Evolutionary conservation across 2,113 vertebrate species (phyloP).

Genomic region (Dendrocopos noguchii): DNA sequence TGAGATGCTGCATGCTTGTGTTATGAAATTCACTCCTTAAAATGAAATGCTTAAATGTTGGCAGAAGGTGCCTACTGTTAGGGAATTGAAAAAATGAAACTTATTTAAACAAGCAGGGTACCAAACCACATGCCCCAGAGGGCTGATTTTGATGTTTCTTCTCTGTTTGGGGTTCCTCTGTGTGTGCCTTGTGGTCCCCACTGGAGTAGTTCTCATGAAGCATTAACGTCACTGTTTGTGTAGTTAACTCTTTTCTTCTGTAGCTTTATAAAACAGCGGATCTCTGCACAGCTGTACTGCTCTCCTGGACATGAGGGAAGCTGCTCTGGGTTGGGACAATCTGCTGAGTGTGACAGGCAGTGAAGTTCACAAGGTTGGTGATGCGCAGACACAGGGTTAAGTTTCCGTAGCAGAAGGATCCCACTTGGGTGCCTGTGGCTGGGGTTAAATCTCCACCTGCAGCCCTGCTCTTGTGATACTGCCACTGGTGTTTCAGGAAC

Average conservation of each 20-base stretch:
- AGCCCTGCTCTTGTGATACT: background rate
- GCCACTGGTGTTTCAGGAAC: background rate
- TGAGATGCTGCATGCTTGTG: background rate
- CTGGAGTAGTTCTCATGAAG: background rate
- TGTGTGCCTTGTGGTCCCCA: background rate
- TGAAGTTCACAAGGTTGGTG: background rate
- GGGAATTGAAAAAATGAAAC: background rate
- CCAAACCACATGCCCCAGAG: background rate
- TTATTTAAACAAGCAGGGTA: background rate
- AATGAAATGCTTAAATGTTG: background rate
- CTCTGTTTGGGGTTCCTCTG: background rate
- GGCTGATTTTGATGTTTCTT: conserved; percentile 8
- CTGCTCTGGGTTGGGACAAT: background rate
- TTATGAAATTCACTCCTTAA: background rate
- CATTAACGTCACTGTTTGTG: background rate
- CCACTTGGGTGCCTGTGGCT: background rate
- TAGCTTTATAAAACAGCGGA: background rate
- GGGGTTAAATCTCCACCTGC: background rate
- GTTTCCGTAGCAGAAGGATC: background rate
- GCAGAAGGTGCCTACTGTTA: background rate
- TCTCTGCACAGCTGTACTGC: accelerated
- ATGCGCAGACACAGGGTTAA: too few relatives aligned
- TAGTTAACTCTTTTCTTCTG: background rate
- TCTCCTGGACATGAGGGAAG: background rate
- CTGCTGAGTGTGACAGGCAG: background rate